Evolutionary conservation across 2,888 invertebrate genomes (phyloP), one percentile per base, ranked within the genome.

Genomic region (Dolomedes plantarius): DNA sequence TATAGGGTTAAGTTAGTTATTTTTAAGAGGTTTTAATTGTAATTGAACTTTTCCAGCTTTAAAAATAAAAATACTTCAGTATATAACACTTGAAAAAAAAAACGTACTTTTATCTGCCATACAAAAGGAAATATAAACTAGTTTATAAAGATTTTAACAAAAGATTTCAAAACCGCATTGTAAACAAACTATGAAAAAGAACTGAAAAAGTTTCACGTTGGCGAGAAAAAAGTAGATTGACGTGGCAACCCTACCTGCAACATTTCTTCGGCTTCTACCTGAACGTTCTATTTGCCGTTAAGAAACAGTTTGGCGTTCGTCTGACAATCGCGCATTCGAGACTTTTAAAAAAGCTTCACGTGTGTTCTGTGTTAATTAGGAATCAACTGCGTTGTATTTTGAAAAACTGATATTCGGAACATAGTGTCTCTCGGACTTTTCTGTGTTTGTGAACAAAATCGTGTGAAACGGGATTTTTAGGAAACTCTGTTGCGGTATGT

Each of bases 191-290:
- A n/a, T n/a, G n/a, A n/a, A n/a, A n/a, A n/a, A n/a, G n/a, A n/a
- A 36, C 36, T 7, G 9, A 5, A 36, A n/a, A 36, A 36, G 36
- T 36, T 36, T 9, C 9, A 5, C n/a, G 5, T 46, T 46, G 46
- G 46, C 46, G 46, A 46, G 7, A 46, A 79, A 31, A 72, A 79
- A 73, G 65, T 50, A 41, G 29, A 23, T 13, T 31, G 27, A 16
- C n/a, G 11, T 32, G 72, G 79, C 72, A 80, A 80, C 79, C 79
- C 79, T 46, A 50, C 29, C 29, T 36, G 29, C 39, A 41, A 41
- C 79, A 73, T 80, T 80, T 80, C 79, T 80, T 80, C 23, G 79
- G 73, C 67, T 80, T 71, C 79, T 80, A 80, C 79, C 79, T 80
- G 79, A 27, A 65, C 79, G 72, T 62, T 79, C 23, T 72, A 46